Conservation (phyloP, 2,113 vertebrate species). For the Stegostoma tigrinum region DNA sequence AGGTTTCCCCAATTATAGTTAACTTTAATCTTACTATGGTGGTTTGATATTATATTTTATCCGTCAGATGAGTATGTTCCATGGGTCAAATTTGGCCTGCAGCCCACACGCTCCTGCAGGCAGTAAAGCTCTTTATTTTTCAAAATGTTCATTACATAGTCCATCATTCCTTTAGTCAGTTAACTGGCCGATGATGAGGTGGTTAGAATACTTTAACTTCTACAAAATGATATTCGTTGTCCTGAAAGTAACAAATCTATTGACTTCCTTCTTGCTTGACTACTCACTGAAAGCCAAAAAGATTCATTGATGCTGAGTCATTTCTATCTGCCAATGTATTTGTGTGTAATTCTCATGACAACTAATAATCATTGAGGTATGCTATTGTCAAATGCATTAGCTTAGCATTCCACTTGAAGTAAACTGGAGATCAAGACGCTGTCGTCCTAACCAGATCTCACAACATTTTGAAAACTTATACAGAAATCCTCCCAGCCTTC, state of each 20-base stretch:
- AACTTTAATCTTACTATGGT: not conserved
- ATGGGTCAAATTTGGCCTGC: not conserved
- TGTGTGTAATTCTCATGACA: not conserved
- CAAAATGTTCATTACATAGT: not conserved
- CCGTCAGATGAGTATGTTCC: not conserved
- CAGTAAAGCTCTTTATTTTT: not conserved
- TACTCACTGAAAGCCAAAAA: not conserved
- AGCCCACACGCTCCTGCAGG: not conserved
- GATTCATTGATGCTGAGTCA: not conserved
- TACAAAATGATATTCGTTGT: not conserved
- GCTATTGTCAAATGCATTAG: not conserved
- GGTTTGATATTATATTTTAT: not conserved
- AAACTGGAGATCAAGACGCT: not conserved
- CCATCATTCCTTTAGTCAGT: not conserved
- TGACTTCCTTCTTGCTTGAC: not conserved
- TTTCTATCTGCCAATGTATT: not conserved
- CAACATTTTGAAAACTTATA: too few species aligned
- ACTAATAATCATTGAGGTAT: not conserved
- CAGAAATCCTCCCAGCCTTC: too few species aligned
- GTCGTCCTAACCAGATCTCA: too few species aligned
- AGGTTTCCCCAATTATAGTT: too few species aligned
- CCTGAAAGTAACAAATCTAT: not conserved
- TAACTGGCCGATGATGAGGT: not conserved
- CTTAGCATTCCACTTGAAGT: not conserved
- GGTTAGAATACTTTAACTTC: not conserved